phyloP scores from a whole-genome alignment of 2,797 vertebrate species.

The Tangara arthus region DNA sequence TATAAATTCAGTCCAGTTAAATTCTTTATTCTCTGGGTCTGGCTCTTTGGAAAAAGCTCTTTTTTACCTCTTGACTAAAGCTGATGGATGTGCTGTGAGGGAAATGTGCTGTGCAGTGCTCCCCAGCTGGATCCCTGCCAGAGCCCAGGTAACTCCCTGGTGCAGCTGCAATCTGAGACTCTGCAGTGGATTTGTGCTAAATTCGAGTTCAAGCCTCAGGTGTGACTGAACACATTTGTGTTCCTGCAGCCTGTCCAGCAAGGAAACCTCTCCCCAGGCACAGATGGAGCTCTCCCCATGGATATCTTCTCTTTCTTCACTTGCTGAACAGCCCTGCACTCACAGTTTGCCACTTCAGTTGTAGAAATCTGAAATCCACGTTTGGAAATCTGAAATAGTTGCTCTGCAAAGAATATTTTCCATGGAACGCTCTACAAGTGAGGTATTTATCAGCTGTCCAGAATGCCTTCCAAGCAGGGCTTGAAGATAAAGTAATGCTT shows the following conservation, averaged over 20 bases:
- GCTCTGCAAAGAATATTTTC: background rate
- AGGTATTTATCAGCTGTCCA: slow-evolving; percentile 22
- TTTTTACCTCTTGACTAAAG: background rate
- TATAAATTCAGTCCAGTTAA: rapidly evolving
- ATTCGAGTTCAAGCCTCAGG: background rate
- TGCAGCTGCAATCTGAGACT: background rate
- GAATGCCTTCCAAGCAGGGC: background rate
- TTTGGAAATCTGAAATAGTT: background rate
- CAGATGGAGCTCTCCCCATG: background rate
- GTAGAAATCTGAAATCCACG: background rate
- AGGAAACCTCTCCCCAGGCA: background rate
- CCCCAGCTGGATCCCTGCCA: background rate
- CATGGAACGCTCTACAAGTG: background rate
- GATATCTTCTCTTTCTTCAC: background rate
- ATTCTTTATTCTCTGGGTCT: rapidly evolving
- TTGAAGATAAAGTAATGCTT: slow-evolving; percentile 15
- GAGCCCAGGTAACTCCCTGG: background rate
- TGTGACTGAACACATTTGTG: background rate
- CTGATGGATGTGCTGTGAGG: background rate
- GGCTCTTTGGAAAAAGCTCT: background rate
- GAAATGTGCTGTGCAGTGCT: background rate
- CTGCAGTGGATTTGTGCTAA: background rate
- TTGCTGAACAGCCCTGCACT: rapidly evolving
- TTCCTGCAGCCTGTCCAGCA: background rate
- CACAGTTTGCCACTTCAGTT: background rate